Percentiles rank a stretch among this genome's conserved stretches.
Evolutionary conservation across 2,113 vertebrate species (phyloP).

Genomic region (Bambusicola thoracicus): DNA sequence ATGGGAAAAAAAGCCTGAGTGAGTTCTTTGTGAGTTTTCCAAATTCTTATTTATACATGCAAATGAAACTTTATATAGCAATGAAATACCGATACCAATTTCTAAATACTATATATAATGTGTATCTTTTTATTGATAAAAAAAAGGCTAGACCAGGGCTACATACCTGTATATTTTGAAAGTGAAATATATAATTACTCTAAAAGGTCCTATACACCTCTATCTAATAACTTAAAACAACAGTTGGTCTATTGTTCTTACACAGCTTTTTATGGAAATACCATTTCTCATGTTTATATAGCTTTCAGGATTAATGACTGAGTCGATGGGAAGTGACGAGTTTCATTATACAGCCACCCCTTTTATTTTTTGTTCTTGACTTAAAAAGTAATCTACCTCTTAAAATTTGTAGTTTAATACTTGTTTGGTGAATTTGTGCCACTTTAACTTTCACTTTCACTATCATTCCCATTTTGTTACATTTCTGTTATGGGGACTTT

Average conservation of each 20-base stretch:
- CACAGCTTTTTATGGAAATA: slow-evolving; percentile 35
- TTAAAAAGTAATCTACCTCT: slow-evolving; percentile 88
- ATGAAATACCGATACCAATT: slow-evolving; percentile 37
- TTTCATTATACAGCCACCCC: slow-evolving; percentile 67
- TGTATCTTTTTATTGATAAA: slow-evolving; percentile 52
- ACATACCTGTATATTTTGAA: slow-evolving; percentile 50
- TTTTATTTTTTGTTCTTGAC: slow-evolving; percentile 66
- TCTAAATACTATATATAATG: slow-evolving; percentile 23
- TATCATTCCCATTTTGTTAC: slow-evolving; percentile 87
- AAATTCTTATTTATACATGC: slow-evolving; percentile 56
- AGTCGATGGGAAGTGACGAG: slow-evolving; percentile 63
- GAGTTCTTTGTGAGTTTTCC: slow-evolving; percentile 43
- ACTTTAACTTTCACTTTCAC: slow-evolving; percentile 80
- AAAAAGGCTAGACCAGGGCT: slow-evolving; percentile 49
- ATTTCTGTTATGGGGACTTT: slow-evolving; percentile 81
- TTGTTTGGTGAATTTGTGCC: slow-evolving; percentile 83
- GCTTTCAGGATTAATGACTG: slow-evolving; percentile 35
- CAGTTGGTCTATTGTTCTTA: slow-evolving; percentile 29
- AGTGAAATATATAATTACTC: slow-evolving; percentile 33
- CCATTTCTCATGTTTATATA: slow-evolving; percentile 38
- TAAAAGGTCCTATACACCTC: slow-evolving; percentile 40
- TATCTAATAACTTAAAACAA: slow-evolving; percentile 50
- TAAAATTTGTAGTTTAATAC: slow-evolving; percentile 81
- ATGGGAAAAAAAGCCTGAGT: slow-evolving; percentile 30
- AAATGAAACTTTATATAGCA: slow-evolving; percentile 38